Conservation (phyloP, 1,140 invertebrate species). For the Vanessa tameamea region DNA sequence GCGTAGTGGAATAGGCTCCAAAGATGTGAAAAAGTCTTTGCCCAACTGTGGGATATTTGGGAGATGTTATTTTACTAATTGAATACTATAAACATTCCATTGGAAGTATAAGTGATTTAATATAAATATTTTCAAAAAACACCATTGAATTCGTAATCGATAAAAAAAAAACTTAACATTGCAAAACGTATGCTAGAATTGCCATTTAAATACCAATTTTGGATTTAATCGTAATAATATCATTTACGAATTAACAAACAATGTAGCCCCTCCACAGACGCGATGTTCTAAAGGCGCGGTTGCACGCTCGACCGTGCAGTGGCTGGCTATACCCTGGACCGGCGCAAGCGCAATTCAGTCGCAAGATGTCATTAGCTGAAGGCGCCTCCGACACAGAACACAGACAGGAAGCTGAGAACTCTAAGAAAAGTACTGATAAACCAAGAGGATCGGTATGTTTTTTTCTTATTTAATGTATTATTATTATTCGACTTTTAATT, state of each 20-base stretch:
- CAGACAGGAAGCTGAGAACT: slow-evolving; percentile 49
- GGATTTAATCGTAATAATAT: slow-evolving; percentile 14
- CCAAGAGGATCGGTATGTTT: slow-evolving; percentile 47
- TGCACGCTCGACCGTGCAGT: slow-evolving; percentile 58
- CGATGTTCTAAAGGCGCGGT: slow-evolving; percentile 55
- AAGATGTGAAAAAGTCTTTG: too few relatives aligned
- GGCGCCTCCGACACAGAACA: slow-evolving; percentile 70
- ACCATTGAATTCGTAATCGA: too few relatives aligned
- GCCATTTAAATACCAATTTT: slow-evolving; percentile 16
- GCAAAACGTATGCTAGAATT: neutral
- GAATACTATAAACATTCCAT: too few relatives aligned
- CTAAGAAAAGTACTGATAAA: slow-evolving; percentile 54
- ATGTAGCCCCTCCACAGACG: slow-evolving; percentile 45
- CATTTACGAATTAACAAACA: slow-evolving; percentile 43
- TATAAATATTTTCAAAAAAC: too few relatives aligned
- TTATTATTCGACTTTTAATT: too few relatives aligned
- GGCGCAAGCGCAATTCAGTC: slow-evolving; percentile 49
- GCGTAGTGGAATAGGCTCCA: too few relatives aligned
- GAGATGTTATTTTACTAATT: too few relatives aligned
- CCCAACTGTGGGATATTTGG: too few relatives aligned
- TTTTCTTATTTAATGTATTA: slow-evolving; percentile 1
- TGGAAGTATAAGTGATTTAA: too few relatives aligned
- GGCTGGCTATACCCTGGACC: slow-evolving; percentile 50
- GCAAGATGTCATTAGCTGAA: slow-evolving; percentile 74
- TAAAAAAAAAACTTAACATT: too few relatives aligned